These are phyloP conservation scores for Zaprionus ghesquierei DNA, from an alignment of 1,140 invertebrate genomes.

Conservation along the genomic window DNA sequence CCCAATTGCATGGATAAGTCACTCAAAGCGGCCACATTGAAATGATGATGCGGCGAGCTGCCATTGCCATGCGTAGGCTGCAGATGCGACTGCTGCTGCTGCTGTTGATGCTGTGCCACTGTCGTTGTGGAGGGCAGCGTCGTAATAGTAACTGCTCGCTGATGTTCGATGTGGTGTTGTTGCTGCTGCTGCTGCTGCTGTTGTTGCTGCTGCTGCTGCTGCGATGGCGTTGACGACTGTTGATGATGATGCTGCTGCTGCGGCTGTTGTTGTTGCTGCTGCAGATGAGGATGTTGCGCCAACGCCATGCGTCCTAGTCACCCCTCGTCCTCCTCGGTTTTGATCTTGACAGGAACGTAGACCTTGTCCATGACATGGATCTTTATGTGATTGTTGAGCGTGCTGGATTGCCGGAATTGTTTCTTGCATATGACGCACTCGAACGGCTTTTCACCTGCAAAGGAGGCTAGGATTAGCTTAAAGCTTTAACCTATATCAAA, in stretches of 20 bases:
- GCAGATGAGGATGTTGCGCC: constrained; percentile 61
- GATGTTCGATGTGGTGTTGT: constrained; percentile 50
- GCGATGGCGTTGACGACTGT: constrained; percentile 48
- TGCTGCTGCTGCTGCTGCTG: constrained; percentile 53
- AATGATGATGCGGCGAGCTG: constrained; percentile 68
- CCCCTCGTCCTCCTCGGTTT: constrained; percentile 82
- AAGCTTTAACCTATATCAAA: not conserved
- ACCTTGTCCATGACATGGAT: constrained; percentile 83
- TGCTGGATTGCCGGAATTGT: constrained; percentile 82
- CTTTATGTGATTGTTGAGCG: constrained; percentile 83
- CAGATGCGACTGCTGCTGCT: constrained; percentile 52
- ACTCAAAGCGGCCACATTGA: constrained; percentile 72
- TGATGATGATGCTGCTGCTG: constrained; percentile 55
- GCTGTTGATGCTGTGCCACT: constrained; percentile 57
- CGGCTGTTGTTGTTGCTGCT: constrained; percentile 54
- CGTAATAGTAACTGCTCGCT: constrained; percentile 63
- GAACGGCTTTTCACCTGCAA: constrained; percentile 82
- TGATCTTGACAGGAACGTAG: constrained; percentile 82
- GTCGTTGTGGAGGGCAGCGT: constrained; percentile 57
- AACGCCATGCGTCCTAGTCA: constrained; percentile 82
- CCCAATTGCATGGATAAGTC: constrained; percentile 75
- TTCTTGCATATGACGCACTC: constrained; percentile 82
- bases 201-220: constrained; percentile 53
- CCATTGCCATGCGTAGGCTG: constrained; percentile 52
- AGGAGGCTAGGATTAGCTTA: constrained; percentile 30